Base-by-base conservation (phyloP, 1,140 invertebrate species). In the Musca vetustissima region DNA sequence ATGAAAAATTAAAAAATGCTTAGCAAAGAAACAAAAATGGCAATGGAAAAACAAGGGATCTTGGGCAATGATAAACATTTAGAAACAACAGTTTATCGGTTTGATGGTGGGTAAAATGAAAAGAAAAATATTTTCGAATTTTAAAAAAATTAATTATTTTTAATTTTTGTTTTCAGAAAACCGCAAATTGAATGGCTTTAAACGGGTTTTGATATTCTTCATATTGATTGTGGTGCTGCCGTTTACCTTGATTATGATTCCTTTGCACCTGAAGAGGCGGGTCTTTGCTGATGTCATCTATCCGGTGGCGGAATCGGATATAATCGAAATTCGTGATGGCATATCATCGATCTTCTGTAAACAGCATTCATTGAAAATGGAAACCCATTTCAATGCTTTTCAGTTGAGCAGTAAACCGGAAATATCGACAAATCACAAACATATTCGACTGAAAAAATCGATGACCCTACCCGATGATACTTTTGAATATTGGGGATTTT, bases 401-500 rank as follows among this genome's bases (percentile, higher is more conserved):
- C 90, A 94, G 86, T 85, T 93, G 78, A 83, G 85, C 68, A 86
- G 89, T 7, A 86, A 83, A 72, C 92, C 92, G 21, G 85, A 88
- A 83, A 83, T 90, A 32, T 89, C 89, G 22, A 84, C 86, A 8
- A 88, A 87, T 69, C 87, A 86, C 49, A 92, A 92, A 83, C 90
- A 91, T 75, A 89, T 93, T 72, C 84, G 88, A 71, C 83, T 94
- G 74, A 90, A 89, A 74, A 93, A 94, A 76, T 91, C 91, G 55
- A 92, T 95, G 89, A 88, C 83, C 11, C 81, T 95, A 71, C 91
- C 91, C 1, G 92, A 94, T 83, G 93, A 94, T 75, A 92, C 91
- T 24, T 84, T 94, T 47, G 92, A 94, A 81, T 95, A 94, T 83
- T 94, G 92, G 92, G 92, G 93, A 22, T 95, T 95, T 85, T 94